phyloP scores from a whole-genome alignment of 2,888 invertebrate genomes.

The Cerastis rubricosa region DNA sequence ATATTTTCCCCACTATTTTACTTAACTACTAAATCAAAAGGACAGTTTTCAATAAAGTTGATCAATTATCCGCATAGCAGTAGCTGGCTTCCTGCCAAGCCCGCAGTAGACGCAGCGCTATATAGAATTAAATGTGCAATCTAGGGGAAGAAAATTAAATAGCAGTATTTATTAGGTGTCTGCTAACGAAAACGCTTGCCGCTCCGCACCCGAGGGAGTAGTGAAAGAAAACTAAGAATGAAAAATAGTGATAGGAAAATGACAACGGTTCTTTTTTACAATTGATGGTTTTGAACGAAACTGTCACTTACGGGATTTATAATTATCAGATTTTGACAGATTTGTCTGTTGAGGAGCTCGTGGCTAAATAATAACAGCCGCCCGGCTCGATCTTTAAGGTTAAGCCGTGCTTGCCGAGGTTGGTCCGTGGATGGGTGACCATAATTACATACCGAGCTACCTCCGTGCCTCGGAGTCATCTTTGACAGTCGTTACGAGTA shows the following conservation, averaged over 20 bases:
- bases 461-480: too few species aligned
- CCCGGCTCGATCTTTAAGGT: too few species aligned
- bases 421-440: too few species aligned
- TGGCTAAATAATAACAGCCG: too few species aligned
- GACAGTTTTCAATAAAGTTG: conserved; percentile 50
- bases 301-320: too few species aligned
- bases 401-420: too few species aligned
- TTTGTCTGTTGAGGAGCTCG: too few species aligned
- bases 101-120: conserved; percentile 49
- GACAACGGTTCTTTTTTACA: background rate
- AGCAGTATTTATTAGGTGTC: conserved; percentile 42
- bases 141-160: conserved; percentile 45
- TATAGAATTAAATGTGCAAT: conserved; percentile 43
- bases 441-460: too few species aligned
- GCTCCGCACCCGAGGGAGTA: too few species aligned
- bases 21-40: conserved; percentile 44
- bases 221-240: background rate
- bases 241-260: background rate
- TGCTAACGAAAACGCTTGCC: conserved; percentile 15
- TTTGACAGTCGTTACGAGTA: too few species aligned
- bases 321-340: too few species aligned
- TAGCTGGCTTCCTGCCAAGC: conserved; percentile 47
- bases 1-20: background rate
- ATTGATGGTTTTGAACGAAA: background rate
- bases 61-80: conserved; percentile 54